These are phyloP conservation scores for Corbicula japonica DNA, from an alignment of 2,888 invertebrate genomes.

Conservation along the genomic window DNA sequence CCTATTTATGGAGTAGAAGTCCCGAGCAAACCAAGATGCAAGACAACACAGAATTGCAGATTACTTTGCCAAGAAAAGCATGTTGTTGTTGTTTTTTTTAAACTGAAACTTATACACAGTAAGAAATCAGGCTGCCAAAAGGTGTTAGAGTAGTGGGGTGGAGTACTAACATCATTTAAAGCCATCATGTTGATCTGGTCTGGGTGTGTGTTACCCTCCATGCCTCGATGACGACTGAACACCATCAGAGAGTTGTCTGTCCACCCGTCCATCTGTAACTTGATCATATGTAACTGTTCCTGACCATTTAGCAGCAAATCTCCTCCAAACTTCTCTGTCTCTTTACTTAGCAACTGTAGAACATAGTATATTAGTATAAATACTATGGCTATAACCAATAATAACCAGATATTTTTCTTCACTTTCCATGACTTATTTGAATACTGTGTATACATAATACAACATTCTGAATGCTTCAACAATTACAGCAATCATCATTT, in stretches of 20 bases:
- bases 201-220: conserved; percentile 77
- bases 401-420: background rate
- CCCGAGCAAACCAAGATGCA: too few relatives aligned
- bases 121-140: too few relatives aligned
- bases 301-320: conserved; percentile 82
- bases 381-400: background rate
- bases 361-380: background rate
- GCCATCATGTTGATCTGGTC: conserved; percentile 81
- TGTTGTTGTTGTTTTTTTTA: too few relatives aligned
- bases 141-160: too few relatives aligned
- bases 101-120: too few relatives aligned
- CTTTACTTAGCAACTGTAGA: conserved; percentile 77
- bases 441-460: too few relatives aligned
- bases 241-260: conserved; percentile 84
- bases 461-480: too few relatives aligned
- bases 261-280: conserved; percentile 84
- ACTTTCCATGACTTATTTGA: too few relatives aligned
- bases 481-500: too few relatives aligned
- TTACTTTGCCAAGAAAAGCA: too few relatives aligned
- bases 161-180: conserved; percentile 83
- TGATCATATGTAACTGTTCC: conserved; percentile 80
- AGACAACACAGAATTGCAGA: too few relatives aligned
- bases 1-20: too few relatives aligned
- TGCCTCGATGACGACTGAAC: conserved; percentile 82
- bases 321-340: conserved; percentile 84